phyloP scores from a whole-genome alignment of 2,888 invertebrate species.

The Hesperia comma region DNA sequence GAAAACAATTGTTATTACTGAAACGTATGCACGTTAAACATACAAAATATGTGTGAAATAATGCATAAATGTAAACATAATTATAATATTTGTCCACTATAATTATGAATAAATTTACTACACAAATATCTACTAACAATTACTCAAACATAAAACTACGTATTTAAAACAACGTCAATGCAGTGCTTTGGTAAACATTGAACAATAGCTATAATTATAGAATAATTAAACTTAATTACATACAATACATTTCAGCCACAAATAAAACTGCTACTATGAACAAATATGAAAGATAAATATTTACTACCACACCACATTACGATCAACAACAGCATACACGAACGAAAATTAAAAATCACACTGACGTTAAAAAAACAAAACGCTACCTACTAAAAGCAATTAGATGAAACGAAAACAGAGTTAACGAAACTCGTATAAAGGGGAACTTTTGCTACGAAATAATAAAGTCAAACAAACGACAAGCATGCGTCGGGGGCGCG shows the following conservation, averaged over 20 bases:
- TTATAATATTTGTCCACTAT: background rate
- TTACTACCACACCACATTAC: slow-evolving; percentile 27
- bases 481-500: slow-evolving; percentile 63
- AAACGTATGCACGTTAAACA: background rate
- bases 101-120: slow-evolving; percentile 8
- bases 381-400: slow-evolving; percentile 48
- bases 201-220: slow-evolving; percentile 7
- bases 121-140: slow-evolving; percentile 21
- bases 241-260: slow-evolving; percentile 18
- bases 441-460: slow-evolving; percentile 58
- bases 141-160: slow-evolving; percentile 6
- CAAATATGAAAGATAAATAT: slow-evolving; percentile 23
- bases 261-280: slow-evolving; percentile 20
- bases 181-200: slow-evolving; percentile 25
- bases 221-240: slow-evolving; percentile 9
- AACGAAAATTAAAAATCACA: slow-evolving; percentile 46
- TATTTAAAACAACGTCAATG: slow-evolving; percentile 21
- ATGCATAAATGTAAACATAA: background rate
- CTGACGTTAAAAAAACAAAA: slow-evolving; percentile 27
- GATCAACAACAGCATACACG: slow-evolving; percentile 36
- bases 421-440: slow-evolving; percentile 52
- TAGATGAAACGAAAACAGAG: slow-evolving; percentile 49
- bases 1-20: slow-evolving; percentile 3
- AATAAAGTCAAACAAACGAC: slow-evolving; percentile 63
- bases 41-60: background rate